Evolutionary conservation across 2,888 invertebrate genomes (phyloP).

Genomic region (Drosophila sordidula): DNA sequence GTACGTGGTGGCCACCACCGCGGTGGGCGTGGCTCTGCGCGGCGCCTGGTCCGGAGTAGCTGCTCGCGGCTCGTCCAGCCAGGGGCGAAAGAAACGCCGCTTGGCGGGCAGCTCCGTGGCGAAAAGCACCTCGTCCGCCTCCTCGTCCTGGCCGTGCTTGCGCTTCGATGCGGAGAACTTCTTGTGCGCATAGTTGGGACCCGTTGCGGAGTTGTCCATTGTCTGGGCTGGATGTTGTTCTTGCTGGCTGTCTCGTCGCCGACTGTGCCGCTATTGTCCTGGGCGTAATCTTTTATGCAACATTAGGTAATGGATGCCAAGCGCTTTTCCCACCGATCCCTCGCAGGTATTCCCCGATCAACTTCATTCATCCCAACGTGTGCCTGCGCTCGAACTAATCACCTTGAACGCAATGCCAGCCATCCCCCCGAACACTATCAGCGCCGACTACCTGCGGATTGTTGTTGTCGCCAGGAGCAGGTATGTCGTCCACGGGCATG

Average conservation of each 20-base stretch:
- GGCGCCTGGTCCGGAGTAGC: constrained; percentile 8
- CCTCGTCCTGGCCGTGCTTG: constrained; percentile 55
- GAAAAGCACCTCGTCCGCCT: constrained; percentile 62
- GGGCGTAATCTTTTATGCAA: constrained; percentile 67
- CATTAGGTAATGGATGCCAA: constrained; percentile 63
- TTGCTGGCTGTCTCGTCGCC: constrained; percentile 36
- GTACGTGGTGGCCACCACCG: constrained; percentile 35
- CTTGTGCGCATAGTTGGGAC: constrained; percentile 56
- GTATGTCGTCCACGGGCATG: constrained; percentile 14
- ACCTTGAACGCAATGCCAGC: constrained; percentile 15
- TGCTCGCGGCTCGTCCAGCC: constrained; percentile 47
- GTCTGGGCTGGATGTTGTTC: constrained; percentile 22
- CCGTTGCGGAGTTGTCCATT: constrained; percentile 22
- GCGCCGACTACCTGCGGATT: constrained; percentile 32
- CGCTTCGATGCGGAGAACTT: constrained; percentile 64
- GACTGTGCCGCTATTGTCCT: constrained; percentile 49
- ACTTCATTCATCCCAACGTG: constrained; percentile 71
- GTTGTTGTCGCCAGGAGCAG: constrained; percentile 15
- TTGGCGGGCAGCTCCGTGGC: constrained; percentile 58
- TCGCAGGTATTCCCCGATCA: constrained; percentile 71
- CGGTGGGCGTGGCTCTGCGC: constrained; percentile 2
- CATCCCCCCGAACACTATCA: not conserved
- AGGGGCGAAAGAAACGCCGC: constrained; percentile 65
- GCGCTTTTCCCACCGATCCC: constrained; percentile 60
- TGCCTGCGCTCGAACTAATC: constrained; percentile 57